Evolutionary conservation across 2,113 vertebrate genomes (phyloP).

Genomic region (Amazona guildingii): DNA sequence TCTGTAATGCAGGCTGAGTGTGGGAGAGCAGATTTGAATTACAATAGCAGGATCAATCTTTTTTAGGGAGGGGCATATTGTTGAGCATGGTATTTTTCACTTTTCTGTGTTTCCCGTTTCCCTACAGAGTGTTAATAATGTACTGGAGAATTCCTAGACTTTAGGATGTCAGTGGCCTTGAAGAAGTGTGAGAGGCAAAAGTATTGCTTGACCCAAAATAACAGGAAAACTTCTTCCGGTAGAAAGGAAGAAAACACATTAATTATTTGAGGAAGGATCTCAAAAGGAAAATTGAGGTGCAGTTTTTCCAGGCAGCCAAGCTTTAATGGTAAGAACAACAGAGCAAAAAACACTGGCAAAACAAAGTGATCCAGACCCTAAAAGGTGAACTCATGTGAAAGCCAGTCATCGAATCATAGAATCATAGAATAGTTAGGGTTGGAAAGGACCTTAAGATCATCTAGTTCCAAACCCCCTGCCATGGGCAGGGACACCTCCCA

Average conservation of each 20-base stretch:
- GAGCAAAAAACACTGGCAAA: background rate
- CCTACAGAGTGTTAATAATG: background rate
- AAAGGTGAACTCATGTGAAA: background rate
- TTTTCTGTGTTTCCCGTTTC: background rate
- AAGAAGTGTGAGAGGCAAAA: background rate
- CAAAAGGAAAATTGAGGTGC: background rate
- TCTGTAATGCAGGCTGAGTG: background rate
- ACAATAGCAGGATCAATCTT: background rate
- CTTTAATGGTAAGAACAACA: background rate
- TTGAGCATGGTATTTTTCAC: background rate
- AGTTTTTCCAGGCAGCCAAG: background rate
- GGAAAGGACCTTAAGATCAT: too few relatives aligned
- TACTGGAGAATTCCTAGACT: background rate
- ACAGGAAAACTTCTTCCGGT: background rate
- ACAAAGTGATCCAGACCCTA: background rate
- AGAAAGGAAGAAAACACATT: background rate
- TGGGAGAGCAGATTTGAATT: background rate
- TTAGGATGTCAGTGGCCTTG: background rate
- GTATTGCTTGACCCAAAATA: background rate
- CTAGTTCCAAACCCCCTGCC: too few relatives aligned
- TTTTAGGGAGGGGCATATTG: background rate
- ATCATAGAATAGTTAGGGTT: too few relatives aligned
- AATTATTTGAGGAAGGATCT: conserved; percentile 15
- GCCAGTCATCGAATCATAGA: too few relatives aligned
- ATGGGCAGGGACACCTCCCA: too few relatives aligned